These are phyloP conservation scores for Sarcophaga peregrina DNA, from an alignment of 1,140 invertebrate species.

Conservation along the genomic window DNA sequence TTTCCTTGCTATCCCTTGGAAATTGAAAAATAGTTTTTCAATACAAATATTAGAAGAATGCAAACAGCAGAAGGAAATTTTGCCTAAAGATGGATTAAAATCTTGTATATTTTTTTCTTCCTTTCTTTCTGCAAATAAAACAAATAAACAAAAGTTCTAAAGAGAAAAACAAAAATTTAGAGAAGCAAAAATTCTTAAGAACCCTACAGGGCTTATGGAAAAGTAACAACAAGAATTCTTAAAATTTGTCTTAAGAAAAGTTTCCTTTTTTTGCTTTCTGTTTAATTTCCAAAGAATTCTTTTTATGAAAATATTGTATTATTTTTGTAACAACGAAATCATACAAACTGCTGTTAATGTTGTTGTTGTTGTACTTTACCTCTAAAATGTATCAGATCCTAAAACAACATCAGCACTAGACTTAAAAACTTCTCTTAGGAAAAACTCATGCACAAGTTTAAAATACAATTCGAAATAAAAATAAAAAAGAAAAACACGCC, in stretches of 20 bases:
- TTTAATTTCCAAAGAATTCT: neutral
- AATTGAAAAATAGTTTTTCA: neutral
- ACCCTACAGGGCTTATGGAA: neutral
- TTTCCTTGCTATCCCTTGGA: neutral
- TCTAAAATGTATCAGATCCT: neutral
- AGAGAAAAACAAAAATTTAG: neutral
- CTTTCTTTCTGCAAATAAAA: neutral
- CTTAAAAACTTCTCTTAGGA: too few species aligned
- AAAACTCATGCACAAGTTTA: too few species aligned
- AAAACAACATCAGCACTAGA: neutral
- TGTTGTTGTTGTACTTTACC: neutral
- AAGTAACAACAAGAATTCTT: neutral
- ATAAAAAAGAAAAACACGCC: too few species aligned
- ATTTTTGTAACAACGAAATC: neutral
- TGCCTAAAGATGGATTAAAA: neutral
- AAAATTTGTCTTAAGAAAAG: slow-evolving; percentile 8
- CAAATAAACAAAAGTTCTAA: neutral
- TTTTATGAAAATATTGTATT: neutral
- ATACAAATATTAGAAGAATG: neutral
- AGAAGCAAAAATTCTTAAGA: slow-evolving; percentile 7
- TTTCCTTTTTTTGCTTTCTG: neutral
- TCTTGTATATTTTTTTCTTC: neutral
- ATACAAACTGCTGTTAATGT: too few species aligned
- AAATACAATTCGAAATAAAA: too few species aligned
- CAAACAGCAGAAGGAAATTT: neutral